Percentiles rank a stretch among this genome's conserved stretches.
Conservation (phyloP, 2,888 invertebrate genomes). For the Scaptomyza tumidula region DNA sequence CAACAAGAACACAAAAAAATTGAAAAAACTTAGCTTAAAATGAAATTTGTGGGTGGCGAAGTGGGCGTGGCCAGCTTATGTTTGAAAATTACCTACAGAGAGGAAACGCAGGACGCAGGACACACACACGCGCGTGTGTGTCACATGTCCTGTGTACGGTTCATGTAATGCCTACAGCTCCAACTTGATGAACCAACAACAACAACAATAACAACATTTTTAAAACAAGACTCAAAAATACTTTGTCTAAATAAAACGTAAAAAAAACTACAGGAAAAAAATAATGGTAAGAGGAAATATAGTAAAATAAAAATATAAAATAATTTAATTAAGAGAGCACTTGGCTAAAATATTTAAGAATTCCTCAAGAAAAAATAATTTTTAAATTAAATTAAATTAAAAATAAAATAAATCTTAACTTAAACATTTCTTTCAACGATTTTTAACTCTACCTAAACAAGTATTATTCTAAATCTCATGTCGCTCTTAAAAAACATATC, state of each 20-base stretch:
- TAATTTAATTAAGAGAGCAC: too few relatives aligned
- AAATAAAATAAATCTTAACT: too few relatives aligned
- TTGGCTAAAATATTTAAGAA: too few relatives aligned
- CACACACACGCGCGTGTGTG: constrained; percentile 14
- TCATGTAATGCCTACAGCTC: constrained; percentile 50
- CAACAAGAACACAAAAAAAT: constrained; percentile 24
- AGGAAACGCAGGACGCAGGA: background rate
- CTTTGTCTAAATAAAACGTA: constrained; percentile 43
- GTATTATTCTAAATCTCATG: too few relatives aligned
- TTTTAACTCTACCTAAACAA: too few relatives aligned
- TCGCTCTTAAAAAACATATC: background rate
- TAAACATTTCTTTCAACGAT: too few relatives aligned
- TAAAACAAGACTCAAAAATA: constrained; percentile 26
- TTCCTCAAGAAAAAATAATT: too few relatives aligned
- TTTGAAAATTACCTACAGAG: constrained; percentile 35
- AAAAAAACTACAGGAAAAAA: constrained; percentile 4
- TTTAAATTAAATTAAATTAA: background rate
- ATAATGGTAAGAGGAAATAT: background rate
- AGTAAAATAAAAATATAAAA: too few relatives aligned
- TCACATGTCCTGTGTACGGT: constrained; percentile 44
- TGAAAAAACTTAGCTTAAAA: constrained; percentile 45
- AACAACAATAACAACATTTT: constrained; percentile 9
- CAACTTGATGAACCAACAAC: constrained; percentile 41
- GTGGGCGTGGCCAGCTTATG: constrained; percentile 47
- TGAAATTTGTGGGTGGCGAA: constrained; percentile 16